A percentile compares a stretch with the other conserved stretches of the same genome.
phyloP scores from a whole-genome alignment of 1,140 invertebrate genomes.

The Pseudomyrmex flavicornis region DNA sequence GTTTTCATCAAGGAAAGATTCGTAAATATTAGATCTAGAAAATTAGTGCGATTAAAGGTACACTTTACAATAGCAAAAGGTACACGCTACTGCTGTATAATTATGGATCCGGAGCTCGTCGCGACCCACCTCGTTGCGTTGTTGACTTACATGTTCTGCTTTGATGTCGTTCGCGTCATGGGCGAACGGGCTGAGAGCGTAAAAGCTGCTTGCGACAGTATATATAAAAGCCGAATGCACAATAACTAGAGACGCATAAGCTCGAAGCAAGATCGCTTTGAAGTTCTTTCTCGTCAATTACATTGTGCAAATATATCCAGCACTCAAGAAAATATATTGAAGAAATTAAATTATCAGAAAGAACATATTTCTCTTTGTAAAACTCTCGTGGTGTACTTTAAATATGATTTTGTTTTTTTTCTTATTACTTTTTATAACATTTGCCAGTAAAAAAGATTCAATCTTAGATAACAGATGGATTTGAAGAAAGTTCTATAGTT shows the following conservation, averaged over 20 bases:
- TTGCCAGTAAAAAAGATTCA: not conserved
- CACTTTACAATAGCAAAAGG: constrained; percentile 26
- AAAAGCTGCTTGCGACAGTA: constrained; percentile 47
- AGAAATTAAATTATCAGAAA: not conserved
- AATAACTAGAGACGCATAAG: constrained; percentile 59
- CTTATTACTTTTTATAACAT: not conserved
- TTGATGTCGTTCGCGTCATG: constrained; percentile 51
- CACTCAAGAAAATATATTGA: constrained; percentile 9
- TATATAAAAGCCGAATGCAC: constrained; percentile 55
- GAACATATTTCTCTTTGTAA: not conserved
- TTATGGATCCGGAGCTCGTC: constrained; percentile 55
- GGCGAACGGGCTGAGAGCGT: constrained; percentile 44
- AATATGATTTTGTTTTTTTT: not conserved
- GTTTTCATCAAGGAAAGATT: not conserved
- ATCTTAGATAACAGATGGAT: not conserved
- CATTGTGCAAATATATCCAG: constrained; percentile 17
- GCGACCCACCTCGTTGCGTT: constrained; percentile 41
- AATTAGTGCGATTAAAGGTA: constrained; percentile 28
- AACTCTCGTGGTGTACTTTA: not conserved
- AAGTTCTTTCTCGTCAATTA: constrained; percentile 45
- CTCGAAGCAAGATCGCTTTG: constrained; percentile 51
- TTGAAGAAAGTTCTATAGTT: constrained; percentile 19
- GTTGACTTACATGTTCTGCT: constrained; percentile 55
- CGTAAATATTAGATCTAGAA: constrained; percentile 43
- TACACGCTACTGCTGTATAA: constrained; percentile 44